phyloP scores from a whole-genome alignment of 64 coral and sea anemone species.

The Dendronephthya gigantea region DNA sequence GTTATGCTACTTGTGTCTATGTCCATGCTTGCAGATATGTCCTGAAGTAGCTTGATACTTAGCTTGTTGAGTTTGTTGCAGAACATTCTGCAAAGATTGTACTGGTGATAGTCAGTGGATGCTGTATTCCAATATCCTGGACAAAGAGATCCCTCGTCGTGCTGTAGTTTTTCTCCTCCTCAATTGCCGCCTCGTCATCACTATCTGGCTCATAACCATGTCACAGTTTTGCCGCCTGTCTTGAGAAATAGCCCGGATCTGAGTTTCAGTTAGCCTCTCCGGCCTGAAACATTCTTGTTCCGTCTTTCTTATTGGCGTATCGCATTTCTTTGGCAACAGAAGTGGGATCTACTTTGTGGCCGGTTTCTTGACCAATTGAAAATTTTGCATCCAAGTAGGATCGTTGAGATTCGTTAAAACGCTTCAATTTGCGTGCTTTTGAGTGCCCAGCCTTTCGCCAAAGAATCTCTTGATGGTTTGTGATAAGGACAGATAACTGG shows the following conservation, averaged over 20 bases:
- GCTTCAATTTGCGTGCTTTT: background rate
- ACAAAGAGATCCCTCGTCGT: background rate
- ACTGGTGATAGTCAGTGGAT: slow-evolving; percentile 1
- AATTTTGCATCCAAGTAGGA: background rate
- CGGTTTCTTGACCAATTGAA: background rate
- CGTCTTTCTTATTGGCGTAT: too few relatives aligned
- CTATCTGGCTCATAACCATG: slow-evolving; percentile 8
- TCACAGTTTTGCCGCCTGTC: background rate
- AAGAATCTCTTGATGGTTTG: slow-evolving; percentile 2
- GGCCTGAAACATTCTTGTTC: background rate
- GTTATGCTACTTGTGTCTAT: background rate
- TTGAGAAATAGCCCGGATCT: background rate
- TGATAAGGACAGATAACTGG: slow-evolving; percentile 24
- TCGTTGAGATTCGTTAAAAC: background rate
- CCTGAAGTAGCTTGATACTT: slow-evolving; percentile 2
- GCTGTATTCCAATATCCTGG: background rate
- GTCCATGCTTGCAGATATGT: slow-evolving; percentile 6
- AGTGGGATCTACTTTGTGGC: background rate
- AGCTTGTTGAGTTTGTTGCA: background rate
- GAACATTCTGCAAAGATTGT: background rate
- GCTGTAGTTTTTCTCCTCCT: background rate
- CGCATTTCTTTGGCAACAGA: slow-evolving; percentile 4
- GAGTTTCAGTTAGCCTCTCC: background rate
- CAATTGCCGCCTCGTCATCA: background rate
- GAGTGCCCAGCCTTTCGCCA: background rate